A percentile compares a stretch with the other conserved stretches of the same genome.
Conservation (phyloP, 1,140 invertebrate species). For the Gerris buenoi region DNA sequence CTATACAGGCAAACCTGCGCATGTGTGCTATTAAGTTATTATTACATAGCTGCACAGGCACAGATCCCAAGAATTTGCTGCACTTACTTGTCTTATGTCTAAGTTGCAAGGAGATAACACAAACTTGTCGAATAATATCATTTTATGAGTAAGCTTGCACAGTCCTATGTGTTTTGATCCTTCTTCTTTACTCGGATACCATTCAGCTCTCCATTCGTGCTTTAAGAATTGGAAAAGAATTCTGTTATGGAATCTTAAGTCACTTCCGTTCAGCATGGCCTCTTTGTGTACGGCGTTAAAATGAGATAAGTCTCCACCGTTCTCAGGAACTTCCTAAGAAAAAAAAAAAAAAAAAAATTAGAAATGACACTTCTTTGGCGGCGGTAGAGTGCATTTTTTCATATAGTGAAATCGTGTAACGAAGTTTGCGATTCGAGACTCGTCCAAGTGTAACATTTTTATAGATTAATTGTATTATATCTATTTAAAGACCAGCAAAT, state of each 20-base stretch:
- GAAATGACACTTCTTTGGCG: too few relatives aligned
- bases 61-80: too few relatives aligned
- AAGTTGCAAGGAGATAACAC: conserved; percentile 38
- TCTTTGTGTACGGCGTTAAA: conserved; percentile 55
- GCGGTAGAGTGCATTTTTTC: too few relatives aligned
- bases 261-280: conserved; percentile 38
- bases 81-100: conserved; percentile 40
- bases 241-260: conserved; percentile 24
- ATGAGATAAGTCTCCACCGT: conserved; percentile 73
- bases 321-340: conserved; percentile 87
- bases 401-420: too few relatives aligned
- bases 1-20: too few relatives aligned
- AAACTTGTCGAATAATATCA: conserved; percentile 38
- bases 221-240: conserved; percentile 17
- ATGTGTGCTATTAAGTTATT: too few relatives aligned
- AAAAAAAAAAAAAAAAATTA: too few relatives aligned
- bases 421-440: too few relatives aligned
- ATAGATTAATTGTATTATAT: too few relatives aligned
- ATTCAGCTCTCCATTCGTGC: conserved; percentile 28
- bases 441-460: too few relatives aligned
- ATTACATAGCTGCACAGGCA: too few relatives aligned
- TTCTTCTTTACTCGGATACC: conserved; percentile 20
- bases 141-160: conserved; percentile 39
- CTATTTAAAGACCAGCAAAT: too few relatives aligned
- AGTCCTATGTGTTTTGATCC: conserved; percentile 38